A percentile compares a stretch with the other conserved stretches of the same genome.
These are phyloP conservation scores for Globicephala melas DNA, from an alignment of 2,113 vertebrate species.

Conservation along the genomic window DNA sequence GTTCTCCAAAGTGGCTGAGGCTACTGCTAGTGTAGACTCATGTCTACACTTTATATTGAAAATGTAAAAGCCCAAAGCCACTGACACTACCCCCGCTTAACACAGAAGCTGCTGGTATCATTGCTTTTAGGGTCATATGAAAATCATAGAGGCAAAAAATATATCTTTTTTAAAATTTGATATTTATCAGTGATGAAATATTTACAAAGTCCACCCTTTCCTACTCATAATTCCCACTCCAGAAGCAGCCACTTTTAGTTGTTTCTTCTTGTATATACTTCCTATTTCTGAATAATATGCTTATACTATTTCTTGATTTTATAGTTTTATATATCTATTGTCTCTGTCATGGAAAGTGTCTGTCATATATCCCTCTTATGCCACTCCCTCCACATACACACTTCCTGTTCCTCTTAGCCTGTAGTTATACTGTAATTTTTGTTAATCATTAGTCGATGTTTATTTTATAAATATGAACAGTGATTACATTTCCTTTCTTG, in stretches of 20 bases:
- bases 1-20: background rate
- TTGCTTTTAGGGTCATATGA: background rate
- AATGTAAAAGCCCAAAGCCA: background rate
- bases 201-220: background rate
- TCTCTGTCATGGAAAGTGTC: background rate
- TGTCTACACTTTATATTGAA: background rate
- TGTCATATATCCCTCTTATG: background rate
- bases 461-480: conserved; percentile 10
- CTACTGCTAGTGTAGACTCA: background rate
- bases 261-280: background rate
- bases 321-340: background rate
- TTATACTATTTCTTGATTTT: background rate
- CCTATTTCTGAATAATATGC: background rate
- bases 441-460: conserved; percentile 16
- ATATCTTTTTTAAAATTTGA: background rate
- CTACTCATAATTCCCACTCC: background rate
- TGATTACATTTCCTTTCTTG: background rate
- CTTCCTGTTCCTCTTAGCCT: background rate
- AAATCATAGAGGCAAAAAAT: background rate
- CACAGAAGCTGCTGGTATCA: background rate
- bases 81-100: background rate
- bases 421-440: background rate
- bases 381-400: background rate
- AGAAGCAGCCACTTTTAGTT: background rate
- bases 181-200: background rate